Evolutionary conservation across 1,140 invertebrate species (phyloP), one percentile per base, ranked within the genome.

Genomic region (Geopemphigus sp.): DNA sequence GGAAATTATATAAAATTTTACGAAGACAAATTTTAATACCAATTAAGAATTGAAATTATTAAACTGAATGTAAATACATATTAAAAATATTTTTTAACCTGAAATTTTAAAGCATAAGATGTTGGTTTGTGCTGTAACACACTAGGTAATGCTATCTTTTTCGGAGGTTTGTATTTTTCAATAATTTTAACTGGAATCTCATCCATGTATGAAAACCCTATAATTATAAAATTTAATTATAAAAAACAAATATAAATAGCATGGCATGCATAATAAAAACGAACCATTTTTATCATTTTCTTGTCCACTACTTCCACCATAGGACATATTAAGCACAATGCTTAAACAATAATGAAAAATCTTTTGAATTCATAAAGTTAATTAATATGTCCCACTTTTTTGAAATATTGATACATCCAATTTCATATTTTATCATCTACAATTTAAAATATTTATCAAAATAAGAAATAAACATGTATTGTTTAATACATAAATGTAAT

Each of bases 81-180:
- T 45, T 14, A 6, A 54, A n/a, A 54, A 29, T 29, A 74, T 72
- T 29, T 4, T 15, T 22, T 61, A 26, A 78, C 73, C n/a, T 78
- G 32, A 4, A 4, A 11, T 61, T 78, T 78, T 26, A 78, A 24
- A 24, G 73, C 73, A 24, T 45, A 39, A 61, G 73, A 78, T 47
- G 39, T 26, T 11, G 73, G 73, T 50, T 78, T 78, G 22, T 78
- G 73, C 19, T 61, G 57, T 59, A 78, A 45, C 1, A 78, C 57
- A 61, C 73, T 84, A 26, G 73, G 73, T 50, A 78, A 47, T 81
- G 90, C 88, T 68, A 93, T 90, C 85, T 89, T 88, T 80, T 89
- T 89, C 22, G 93, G 93, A 80, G 92, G 90, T 85, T 93, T 92
- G 83, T 93, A 94, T 81, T 90, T 91, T 86, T 94, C 92, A 64